These are phyloP conservation scores for Rhamnusium bicolor DNA, from an alignment of 2,888 invertebrate species.

Conservation along the genomic window DNA sequence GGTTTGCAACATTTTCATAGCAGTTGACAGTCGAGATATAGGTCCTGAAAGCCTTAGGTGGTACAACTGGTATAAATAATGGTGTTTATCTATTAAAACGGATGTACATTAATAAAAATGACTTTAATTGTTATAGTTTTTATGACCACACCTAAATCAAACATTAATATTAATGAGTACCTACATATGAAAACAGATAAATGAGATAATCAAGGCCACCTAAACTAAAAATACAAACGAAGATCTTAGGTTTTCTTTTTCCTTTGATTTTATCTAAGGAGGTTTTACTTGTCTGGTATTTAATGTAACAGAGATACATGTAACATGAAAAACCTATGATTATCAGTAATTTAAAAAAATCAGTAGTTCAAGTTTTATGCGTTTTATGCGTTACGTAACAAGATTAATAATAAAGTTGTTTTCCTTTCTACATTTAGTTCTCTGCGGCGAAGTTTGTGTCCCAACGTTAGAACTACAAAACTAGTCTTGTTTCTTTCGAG, in stretches of 20 bases:
- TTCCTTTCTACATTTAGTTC: not conserved
- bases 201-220: not conserved
- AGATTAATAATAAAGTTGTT: not conserved
- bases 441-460: not conserved
- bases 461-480: too few relatives aligned
- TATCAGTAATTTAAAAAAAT: not conserved
- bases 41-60: too few relatives aligned
- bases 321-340: not conserved
- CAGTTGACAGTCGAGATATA: too few relatives aligned
- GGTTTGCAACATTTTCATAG: too few relatives aligned
- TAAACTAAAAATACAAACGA: not conserved
- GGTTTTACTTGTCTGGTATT: not conserved
- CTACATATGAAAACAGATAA: not conserved
- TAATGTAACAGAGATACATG: not conserved
- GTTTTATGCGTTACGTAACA: not conserved
- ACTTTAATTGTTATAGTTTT: conserved; percentile 9
- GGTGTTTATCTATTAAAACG: not conserved
- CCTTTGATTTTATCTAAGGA: not conserved
- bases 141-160: not conserved
- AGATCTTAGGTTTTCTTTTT: not conserved
- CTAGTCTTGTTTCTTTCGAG: too few relatives aligned
- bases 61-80: too few relatives aligned
- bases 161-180: conserved; percentile 4
- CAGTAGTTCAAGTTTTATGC: not conserved
- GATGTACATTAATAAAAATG: conserved; percentile 13